These are phyloP conservation scores for Phenganax stokvisi DNA, from an alignment of 92 coral and sea anemone species.

Conservation along the genomic window DNA sequence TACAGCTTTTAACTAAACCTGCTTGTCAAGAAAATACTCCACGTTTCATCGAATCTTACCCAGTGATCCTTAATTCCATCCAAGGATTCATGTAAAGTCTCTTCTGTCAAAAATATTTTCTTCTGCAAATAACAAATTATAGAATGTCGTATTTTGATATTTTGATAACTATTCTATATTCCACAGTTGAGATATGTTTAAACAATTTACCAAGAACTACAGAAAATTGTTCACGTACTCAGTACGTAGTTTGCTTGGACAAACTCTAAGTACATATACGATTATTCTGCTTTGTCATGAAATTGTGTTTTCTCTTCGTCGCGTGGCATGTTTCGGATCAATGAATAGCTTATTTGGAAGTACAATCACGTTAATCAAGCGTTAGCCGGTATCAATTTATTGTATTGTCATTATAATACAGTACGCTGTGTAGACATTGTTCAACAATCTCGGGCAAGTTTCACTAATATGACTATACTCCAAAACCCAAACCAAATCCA, in stretches of 20 bases:
- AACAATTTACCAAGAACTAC: no score
- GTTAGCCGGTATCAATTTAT: constrained; percentile 10
- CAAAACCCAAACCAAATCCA: no score
- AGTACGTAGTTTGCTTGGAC: not conserved
- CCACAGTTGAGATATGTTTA: no score
- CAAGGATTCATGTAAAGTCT: constrained; percentile 56
- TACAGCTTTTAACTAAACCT: not conserved
- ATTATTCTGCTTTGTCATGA: not conserved
- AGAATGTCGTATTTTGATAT: not conserved
- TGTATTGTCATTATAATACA: not conserved
- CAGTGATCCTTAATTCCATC: constrained; percentile 84
- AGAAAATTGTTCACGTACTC: no score
- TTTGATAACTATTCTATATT: not conserved
- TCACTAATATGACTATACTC: no score
- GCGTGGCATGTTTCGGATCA: constrained; percentile 7
- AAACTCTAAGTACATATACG: not conserved
- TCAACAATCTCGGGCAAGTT: not conserved
- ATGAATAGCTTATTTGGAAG: not conserved
- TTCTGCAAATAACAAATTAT: constrained; percentile 49
- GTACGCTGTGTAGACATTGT: not conserved
- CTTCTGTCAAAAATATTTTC: constrained; percentile 67
- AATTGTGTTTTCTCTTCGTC: not conserved
- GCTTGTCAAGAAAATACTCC: not conserved
- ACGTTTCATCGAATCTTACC: constrained; percentile 50
- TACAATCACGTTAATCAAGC: not conserved